Percentiles rank a stretch among this genome's conserved stretches.
These are phyloP conservation scores for Callyntrura sp. DNA, from an alignment of 2,888 invertebrate species.

Conservation along the genomic window DNA sequence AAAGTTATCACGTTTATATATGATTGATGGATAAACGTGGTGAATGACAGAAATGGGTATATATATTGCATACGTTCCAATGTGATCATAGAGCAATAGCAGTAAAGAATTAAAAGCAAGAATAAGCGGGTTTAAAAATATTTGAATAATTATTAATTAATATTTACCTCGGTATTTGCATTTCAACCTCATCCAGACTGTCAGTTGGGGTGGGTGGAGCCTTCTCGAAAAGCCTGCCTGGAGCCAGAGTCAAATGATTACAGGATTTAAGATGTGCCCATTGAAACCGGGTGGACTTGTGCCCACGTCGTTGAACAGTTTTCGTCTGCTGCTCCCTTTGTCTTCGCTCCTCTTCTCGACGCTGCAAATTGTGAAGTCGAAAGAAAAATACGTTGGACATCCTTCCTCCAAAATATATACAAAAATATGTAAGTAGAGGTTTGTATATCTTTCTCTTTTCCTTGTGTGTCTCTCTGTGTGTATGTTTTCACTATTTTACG, in stretches of 20 bases:
- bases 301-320: constrained; percentile 81
- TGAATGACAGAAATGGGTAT: too few species aligned
- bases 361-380: constrained; percentile 95
- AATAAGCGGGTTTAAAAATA: too few species aligned
- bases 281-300: constrained; percentile 82
- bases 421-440: neutral
- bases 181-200: constrained; percentile 96
- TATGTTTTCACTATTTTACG: constrained; percentile 38
- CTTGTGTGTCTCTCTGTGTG: neutral
- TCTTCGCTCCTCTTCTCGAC: constrained; percentile 92
- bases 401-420: constrained; percentile 64
- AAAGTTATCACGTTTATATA: too few species aligned
- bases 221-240: constrained; percentile 87
- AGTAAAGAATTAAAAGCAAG: too few species aligned
- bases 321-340: constrained; percentile 86
- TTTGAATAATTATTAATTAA: neutral
- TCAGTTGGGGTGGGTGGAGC: constrained; percentile 94
- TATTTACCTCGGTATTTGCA: constrained; percentile 95
- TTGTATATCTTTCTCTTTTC: constrained; percentile 31
- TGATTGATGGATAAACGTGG: too few species aligned
- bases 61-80: too few species aligned
- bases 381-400: constrained; percentile 92
- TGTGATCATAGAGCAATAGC: too few species aligned
- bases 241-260: constrained; percentile 84
- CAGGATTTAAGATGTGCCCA: constrained; percentile 84